phyloP scores from a whole-genome alignment of 2,113 vertebrate genomes.

The Nyctibius bracteatus region DNA sequence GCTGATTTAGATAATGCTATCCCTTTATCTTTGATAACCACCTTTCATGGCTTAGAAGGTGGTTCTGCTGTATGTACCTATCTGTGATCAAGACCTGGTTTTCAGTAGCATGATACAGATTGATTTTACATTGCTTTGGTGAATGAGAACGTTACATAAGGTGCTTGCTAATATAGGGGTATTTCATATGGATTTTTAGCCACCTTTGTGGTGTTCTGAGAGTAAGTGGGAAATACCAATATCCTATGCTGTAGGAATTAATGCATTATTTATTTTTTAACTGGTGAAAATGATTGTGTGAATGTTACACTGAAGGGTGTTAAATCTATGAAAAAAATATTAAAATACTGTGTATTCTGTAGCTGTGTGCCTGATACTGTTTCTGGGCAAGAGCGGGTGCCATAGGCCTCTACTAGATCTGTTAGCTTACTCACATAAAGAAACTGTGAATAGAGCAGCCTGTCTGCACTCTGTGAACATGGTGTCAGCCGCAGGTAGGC shows the following conservation, averaged over 20 bases:
- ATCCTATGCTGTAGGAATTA: background rate
- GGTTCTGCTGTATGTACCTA: background rate
- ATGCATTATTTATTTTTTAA: background rate
- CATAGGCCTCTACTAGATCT: background rate
- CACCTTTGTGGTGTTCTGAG: background rate
- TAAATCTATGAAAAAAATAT: background rate
- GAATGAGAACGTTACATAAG: background rate
- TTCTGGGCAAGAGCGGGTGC: background rate
- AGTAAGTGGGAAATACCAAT: background rate
- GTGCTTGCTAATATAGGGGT: background rate
- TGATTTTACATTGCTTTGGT: background rate
- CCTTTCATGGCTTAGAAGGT: background rate
- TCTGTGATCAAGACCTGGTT: background rate
- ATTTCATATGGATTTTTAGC: background rate
- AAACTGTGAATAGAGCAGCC: rapidly evolving
- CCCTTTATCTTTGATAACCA: background rate
- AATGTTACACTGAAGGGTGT: background rate
- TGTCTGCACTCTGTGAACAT: background rate
- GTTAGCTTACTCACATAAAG: background rate
- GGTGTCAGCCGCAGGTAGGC: background rate
- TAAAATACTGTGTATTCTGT: background rate
- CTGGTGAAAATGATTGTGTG: background rate
- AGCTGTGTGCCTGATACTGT: background rate
- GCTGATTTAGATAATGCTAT: background rate
- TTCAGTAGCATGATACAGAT: background rate